phyloP scores from a whole-genome alignment of 2,113 vertebrate species.

The Globicephala melas region DNA sequence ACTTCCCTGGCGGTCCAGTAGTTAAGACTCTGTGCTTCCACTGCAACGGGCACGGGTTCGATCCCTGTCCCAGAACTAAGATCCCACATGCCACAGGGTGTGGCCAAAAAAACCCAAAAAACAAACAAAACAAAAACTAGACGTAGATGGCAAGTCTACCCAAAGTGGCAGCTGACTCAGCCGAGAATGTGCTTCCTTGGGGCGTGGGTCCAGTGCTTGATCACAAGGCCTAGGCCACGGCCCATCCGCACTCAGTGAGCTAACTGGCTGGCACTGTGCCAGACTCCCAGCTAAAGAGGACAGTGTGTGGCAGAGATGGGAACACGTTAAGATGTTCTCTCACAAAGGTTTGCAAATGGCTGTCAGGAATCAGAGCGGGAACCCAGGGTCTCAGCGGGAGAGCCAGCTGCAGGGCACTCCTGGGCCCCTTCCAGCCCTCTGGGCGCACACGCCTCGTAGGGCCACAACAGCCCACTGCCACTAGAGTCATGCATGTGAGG shows the following conservation, averaged over 20 bases:
- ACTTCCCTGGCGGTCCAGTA: too few species aligned
- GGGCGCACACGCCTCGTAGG: rapidly evolving
- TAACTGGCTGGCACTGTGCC: background rate
- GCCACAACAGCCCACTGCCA: rapidly evolving
- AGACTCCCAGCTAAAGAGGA: background rate
- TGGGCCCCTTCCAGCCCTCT: background rate
- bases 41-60: too few species aligned
- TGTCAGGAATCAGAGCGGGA: background rate
- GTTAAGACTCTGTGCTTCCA: too few species aligned
- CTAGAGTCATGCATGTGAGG: rapidly evolving
- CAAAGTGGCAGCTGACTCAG: background rate
- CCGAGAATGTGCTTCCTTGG: rapidly evolving
- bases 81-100: too few species aligned
- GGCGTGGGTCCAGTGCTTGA: too few species aligned
- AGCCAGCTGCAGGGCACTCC: background rate
- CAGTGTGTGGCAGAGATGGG: rapidly evolving
- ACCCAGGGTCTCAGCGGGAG: background rate
- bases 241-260: background rate
- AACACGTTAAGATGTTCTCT: background rate
- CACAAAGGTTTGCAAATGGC: background rate
- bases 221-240: background rate
- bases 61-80: too few species aligned
- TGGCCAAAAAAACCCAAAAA: too few species aligned
- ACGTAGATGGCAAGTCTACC: background rate
- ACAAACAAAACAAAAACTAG: too few species aligned